Conservation (phyloP, 2,888 invertebrate genomes). For the Bombylius major region DNA sequence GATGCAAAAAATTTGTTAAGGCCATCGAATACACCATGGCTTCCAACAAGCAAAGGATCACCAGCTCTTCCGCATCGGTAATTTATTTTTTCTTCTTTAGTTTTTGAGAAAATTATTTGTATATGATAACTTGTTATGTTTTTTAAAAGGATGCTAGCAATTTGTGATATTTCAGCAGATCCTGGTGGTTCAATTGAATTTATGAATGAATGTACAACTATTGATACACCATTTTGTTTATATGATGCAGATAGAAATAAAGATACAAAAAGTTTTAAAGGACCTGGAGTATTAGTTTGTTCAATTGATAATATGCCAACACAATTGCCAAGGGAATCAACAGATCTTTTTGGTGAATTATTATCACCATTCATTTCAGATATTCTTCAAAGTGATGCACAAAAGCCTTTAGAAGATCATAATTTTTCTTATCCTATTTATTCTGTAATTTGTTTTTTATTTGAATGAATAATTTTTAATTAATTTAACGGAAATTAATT, state of each 20-base stretch:
- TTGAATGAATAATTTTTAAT: not conserved
- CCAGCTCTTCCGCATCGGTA: conserved; percentile 70
- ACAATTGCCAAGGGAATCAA: conserved; percentile 91
- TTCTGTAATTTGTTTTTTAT: conserved; percentile 22
- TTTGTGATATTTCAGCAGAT: conserved; percentile 98
- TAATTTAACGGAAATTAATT: not conserved
- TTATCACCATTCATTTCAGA: conserved; percentile 79
- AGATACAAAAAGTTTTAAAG: conserved; percentile 90
- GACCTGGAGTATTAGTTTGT: conserved; percentile 96
- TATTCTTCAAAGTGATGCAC: conserved; percentile 75
- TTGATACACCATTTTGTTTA: conserved; percentile 97
- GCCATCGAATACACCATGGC: conserved; percentile 85
- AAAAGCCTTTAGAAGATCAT: conserved; percentile 63
- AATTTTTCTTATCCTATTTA: conserved; percentile 42
- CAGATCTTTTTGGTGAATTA: conserved; percentile 93
- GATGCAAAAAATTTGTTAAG: conserved; percentile 90
- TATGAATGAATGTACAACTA: conserved; percentile 99
- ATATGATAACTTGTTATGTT: not conserved
- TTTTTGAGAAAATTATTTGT: not conserved
- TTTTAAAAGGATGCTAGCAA: conserved; percentile 63
- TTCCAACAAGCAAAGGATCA: conserved; percentile 76
- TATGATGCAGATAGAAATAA: conserved; percentile 98
- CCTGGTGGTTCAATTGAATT: conserved; percentile 98
- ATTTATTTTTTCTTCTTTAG: not conserved
- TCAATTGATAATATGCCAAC: conserved; percentile 99